phyloP scores from a whole-genome alignment of 2,113 vertebrate genomes.

The Nyctibius bracteatus region DNA sequence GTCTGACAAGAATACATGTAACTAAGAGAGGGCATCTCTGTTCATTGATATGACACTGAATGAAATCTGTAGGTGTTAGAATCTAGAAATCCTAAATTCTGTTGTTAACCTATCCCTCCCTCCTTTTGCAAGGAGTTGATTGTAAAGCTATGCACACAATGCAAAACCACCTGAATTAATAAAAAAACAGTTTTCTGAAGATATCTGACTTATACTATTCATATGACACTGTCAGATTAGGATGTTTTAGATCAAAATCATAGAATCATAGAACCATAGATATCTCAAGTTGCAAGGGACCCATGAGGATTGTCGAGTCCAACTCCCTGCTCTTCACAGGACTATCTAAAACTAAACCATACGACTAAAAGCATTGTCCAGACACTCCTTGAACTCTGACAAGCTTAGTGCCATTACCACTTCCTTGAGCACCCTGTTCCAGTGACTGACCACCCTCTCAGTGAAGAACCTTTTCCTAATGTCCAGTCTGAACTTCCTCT shows the following conservation, averaged over 20 bases:
- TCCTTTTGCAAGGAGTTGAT: not conserved
- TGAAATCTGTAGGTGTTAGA: not conserved
- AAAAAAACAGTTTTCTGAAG: not conserved
- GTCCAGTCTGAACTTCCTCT: not conserved
- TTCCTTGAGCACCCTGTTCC: not conserved
- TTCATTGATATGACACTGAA: not conserved
- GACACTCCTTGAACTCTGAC: not conserved
- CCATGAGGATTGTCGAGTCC: not conserved
- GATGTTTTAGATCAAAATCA: not conserved
- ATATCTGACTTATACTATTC: not conserved
- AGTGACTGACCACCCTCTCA: not conserved
- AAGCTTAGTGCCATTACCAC: not conserved
- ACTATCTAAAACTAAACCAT: not conserved
- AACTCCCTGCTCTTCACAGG: not conserved
- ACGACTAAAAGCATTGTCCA: not conserved
- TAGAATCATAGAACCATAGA: not conserved
- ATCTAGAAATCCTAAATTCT: not conserved
- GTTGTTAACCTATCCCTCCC: accelerated
- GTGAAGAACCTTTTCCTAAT: not conserved
- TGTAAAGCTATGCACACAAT: not conserved
- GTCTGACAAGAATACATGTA: not conserved
- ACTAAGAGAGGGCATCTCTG: not conserved
- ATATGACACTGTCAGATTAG: not conserved
- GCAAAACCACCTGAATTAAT: not conserved
- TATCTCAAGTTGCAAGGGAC: not conserved